Base-by-base conservation (phyloP, 2,888 invertebrate species). In the Pachymerium ferrugineum region DNA sequence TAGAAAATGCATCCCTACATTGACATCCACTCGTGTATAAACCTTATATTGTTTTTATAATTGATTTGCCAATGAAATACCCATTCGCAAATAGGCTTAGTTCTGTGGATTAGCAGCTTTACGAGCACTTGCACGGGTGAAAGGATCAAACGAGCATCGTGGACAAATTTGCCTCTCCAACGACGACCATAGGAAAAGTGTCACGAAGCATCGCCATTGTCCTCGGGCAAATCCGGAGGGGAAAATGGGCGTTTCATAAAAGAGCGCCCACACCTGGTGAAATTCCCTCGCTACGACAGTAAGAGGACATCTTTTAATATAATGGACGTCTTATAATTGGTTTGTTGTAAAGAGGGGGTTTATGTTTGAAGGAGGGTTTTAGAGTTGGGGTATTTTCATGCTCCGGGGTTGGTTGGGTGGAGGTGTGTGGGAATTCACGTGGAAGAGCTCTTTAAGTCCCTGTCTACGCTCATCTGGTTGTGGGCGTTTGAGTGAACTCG, bases 391-490 rank as follows among this genome's bases (percentile, higher is more conserved):
- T 62, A 28, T 62, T 62, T 62, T 62, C 12, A 62, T 28, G 62
- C 62, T 3, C 62, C 22, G 25, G 38, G 14, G 38, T 28, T 25
- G 62, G n/a, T 25, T 62, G 25, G 28, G 28, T 62, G 62, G 28
- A 62, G 62, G 62, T 62, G 62, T 62, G 62, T 62, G 62, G 62
- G 62, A 62, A 62, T 62, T 62, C 62, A 62, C 12, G 62, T 62
- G 62, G 62, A 62, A 62, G 62, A 62, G 62, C 62, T 62, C 62
- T 62, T 62, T 62, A 62, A 62, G 62, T 62, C 62, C 62, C 62
- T 62, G 62, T 62, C 62, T 62, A 28, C 28, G 62, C 62, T 62
- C 62, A 62, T 62, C 62, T 62, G 62, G 62, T 62, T 62, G 62
- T 62, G 62, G 62, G 62, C 62, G 62, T 28, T 25, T 25, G 62